These are phyloP conservation scores for Gastrophysa polygoni DNA, from an alignment of 2,888 invertebrate species.

Conservation along the genomic window DNA sequence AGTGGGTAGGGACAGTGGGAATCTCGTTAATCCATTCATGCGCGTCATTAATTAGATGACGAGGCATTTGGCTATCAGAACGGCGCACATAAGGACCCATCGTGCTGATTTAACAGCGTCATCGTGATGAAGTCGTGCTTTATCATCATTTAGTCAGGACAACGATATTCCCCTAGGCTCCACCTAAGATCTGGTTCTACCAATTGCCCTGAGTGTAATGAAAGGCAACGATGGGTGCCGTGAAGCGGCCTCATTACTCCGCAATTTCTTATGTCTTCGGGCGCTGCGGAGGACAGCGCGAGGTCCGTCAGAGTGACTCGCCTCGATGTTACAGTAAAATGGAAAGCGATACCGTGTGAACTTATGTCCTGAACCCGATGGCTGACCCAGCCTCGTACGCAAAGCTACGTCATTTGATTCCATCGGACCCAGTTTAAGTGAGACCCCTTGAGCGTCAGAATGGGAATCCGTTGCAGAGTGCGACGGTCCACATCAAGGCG, in stretches of 20 bases:
- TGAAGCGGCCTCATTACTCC: neutral
- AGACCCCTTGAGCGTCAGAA: neutral
- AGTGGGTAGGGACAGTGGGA: no score
- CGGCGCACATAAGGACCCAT: no score
- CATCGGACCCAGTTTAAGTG: neutral
- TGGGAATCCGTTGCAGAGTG: neutral
- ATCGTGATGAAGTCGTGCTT: no score
- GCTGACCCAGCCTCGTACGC: neutral
- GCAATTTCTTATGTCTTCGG: neutral
- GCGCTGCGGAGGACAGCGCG: neutral
- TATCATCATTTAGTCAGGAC: no score
- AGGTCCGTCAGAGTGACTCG: slow-evolving; percentile 1
- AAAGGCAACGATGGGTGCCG: no score
- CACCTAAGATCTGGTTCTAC: no score
- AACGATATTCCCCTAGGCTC: no score
- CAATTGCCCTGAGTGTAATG: no score
- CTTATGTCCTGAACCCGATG: neutral
- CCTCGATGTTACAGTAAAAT: neutral
- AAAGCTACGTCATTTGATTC: neutral
- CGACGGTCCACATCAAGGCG: neutral
- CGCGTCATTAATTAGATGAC: no score
- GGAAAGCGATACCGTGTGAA: neutral
- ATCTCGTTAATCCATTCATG: no score
- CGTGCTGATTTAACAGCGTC: no score
- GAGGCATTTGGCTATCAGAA: no score